Evolutionary conservation across 2,888 invertebrate species (phyloP), one percentile per base, ranked within the genome.

Genomic region (Icerya purchasi): DNA sequence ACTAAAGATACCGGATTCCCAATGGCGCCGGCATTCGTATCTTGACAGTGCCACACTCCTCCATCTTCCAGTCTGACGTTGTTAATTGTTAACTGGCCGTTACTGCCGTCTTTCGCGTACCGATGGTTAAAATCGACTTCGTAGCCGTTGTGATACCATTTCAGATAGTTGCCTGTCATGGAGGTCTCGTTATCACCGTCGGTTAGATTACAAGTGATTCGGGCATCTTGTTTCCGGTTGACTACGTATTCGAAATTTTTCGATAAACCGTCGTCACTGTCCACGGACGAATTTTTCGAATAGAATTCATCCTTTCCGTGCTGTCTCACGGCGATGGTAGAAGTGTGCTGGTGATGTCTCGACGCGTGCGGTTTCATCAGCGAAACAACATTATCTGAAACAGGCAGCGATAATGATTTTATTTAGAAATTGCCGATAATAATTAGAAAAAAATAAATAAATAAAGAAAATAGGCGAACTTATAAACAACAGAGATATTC

Each of bases 11-110:
- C 61, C 2, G 57, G 55, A 25, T 54, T 54, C 22, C 58, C 58
- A 18, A 61, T n/a, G 1, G 53, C 54, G 18, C 58, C 61, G 20
- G 53, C 50, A 66, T 82, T 81, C 50, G 76, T 75, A 0, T 82
- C 78, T 23, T 79, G 78, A 68, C 86, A 86, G 61, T 78, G 76
- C 81, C 86, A 86, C 56, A 76, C 72, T 0, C 84, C 86, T 50
- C 82, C 81, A 68, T 84, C 83, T 22, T 80, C 80, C 60, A 77
- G 70, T 52, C 78, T 69, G 36, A 77, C 77, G 67, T 76, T 77
- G 66, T 76, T 76, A 65, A 79, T 77, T 62, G 75, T 73, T 65
- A 79, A 70, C 65, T 72, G 71, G n/a, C 74, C 74, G 0, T 66
- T 64, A 61, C 67, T 68, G 55, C 69, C 70, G 67, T 76, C 76